Conservation (phyloP, 2,888 invertebrate genomes). For the Ischnura elegans region DNA sequence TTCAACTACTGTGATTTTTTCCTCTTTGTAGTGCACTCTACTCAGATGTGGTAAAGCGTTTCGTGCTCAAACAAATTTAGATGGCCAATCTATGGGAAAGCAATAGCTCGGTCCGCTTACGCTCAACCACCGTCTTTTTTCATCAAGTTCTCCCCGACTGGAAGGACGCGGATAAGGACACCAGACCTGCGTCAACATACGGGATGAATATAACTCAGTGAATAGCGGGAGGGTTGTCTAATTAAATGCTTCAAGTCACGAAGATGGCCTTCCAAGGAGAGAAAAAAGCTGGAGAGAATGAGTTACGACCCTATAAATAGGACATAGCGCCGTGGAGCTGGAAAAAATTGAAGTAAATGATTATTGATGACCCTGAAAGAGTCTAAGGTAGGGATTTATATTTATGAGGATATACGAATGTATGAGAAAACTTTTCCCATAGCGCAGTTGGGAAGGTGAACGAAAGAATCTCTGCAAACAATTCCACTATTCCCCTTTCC, state of each 20-base stretch:
- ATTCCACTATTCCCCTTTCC: too few relatives aligned
- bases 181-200: neutral
- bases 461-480: neutral
- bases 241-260: constrained; percentile 22
- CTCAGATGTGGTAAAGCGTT: too few relatives aligned
- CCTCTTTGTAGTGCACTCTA: too few relatives aligned
- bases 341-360: neutral
- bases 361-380: neutral
- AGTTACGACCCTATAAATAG: neutral
- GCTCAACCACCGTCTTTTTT: neutral
- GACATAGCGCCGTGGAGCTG: neutral
- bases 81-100: neutral
- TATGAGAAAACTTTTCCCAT: neutral
- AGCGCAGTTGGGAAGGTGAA: neutral
- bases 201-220: neutral
- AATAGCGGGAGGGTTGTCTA: neutral
- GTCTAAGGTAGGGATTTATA: neutral
- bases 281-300: neutral
- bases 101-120: neutral
- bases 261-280: neutral
- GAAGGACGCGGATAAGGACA: neutral
- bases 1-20: too few relatives aligned
- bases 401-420: neutral
- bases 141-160: neutral
- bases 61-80: neutral